These are phyloP conservation scores for Ammodramus savannarum DNA, from an alignment of 2,113 vertebrate species.

Conservation along the genomic window DNA sequence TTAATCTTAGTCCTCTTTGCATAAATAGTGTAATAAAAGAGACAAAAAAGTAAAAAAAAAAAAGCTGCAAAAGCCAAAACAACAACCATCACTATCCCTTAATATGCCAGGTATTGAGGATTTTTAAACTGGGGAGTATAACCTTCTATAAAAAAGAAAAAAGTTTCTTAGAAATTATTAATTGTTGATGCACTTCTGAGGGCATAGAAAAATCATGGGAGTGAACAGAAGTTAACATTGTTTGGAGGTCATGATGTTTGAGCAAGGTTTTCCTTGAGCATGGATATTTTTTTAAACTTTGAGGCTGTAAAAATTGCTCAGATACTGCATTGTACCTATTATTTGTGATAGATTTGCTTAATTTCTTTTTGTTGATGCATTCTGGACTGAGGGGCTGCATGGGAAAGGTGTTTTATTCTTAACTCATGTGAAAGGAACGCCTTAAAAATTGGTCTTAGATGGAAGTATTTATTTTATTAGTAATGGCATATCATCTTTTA, in stretches of 20 bases:
- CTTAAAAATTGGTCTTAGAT: not conserved
- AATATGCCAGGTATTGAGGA: not conserved
- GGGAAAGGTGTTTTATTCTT: not conserved
- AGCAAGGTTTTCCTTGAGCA: not conserved
- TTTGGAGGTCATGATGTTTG: not conserved
- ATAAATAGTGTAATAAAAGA: not conserved
- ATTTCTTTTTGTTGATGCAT: not conserved
- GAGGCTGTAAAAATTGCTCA: not conserved
- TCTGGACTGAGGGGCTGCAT: not conserved
- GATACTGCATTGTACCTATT: not conserved
- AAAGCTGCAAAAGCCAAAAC: not conserved
- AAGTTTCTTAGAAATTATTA: not conserved
- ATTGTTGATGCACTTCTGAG: not conserved
- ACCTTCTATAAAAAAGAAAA: not conserved
- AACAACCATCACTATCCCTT: not conserved
- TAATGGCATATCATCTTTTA: accelerated
- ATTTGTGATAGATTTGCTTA: not conserved
- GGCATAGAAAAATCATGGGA: not conserved
- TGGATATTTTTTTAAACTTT: not conserved
- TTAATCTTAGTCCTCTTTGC: not conserved
- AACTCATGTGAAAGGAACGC: not conserved
- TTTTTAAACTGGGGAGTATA: not conserved
- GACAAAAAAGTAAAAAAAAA: not conserved
- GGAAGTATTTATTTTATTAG: not conserved
- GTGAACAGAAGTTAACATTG: not conserved